phyloP scores from a whole-genome alignment of 37 sponge, comb jelly and placozoan genomes.

The Theonella swinhoei region DNA sequence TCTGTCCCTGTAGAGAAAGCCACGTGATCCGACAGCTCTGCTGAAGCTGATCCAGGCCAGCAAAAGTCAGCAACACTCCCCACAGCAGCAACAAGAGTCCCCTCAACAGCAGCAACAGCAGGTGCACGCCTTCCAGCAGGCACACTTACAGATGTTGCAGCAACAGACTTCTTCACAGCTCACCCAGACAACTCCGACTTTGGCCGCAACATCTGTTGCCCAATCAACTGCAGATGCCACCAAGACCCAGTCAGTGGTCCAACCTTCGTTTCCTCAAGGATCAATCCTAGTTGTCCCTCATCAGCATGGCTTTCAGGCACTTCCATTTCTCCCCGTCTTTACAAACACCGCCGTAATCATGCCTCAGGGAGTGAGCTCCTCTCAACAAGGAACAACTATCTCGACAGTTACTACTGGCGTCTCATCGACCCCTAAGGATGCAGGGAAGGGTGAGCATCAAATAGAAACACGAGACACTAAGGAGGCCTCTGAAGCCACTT shows the following conservation, averaged over 20 bases:
- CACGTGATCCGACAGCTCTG: constrained; percentile 20
- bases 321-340: constrained; percentile 46
- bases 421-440: background rate
- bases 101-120: background rate
- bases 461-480: no score
- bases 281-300: constrained; percentile 58
- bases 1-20: constrained; percentile 30
- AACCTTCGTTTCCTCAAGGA: constrained; percentile 36
- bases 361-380: constrained; percentile 13
- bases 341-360: constrained; percentile 46
- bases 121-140: no score
- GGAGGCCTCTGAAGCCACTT: no score
- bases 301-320: constrained; percentile 1
- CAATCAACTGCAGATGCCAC: background rate
- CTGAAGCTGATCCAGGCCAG: constrained; percentile 39
- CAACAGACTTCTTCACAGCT: no score
- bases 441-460: background rate
- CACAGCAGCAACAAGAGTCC: background rate
- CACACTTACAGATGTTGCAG: no score
- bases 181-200: no score
- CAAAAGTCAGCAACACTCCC: constrained; percentile 8
- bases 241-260: background rate
- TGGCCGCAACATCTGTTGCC: background rate
- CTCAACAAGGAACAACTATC: no score
- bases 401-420: background rate